Conservation (phyloP, 2,888 invertebrate species). For the Ochropleura leucogaster region DNA sequence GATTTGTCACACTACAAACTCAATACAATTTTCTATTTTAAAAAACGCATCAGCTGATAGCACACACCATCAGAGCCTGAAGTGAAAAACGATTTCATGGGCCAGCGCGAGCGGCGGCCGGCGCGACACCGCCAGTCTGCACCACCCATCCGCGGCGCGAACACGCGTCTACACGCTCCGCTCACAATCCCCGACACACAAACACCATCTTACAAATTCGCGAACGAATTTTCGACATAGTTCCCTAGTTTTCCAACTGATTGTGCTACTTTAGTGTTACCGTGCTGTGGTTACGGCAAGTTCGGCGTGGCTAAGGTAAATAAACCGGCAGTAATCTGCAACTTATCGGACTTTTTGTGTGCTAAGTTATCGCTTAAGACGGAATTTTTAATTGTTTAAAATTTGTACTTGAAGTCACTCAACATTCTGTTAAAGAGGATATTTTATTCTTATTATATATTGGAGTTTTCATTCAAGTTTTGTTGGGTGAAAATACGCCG, state of each 20-base stretch:
- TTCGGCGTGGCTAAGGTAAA: slow-evolving; percentile 61
- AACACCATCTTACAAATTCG: slow-evolving; percentile 47
- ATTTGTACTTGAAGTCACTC: slow-evolving; percentile 6
- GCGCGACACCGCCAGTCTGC: slow-evolving; percentile 47
- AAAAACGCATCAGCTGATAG: slow-evolving; percentile 28
- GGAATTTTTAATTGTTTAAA: slow-evolving; percentile 25
- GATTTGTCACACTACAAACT: not conserved
- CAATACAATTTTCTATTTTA: not conserved
- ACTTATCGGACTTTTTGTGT: slow-evolving; percentile 35
- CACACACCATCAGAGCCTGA: slow-evolving; percentile 13
- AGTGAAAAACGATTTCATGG: slow-evolving; percentile 59
- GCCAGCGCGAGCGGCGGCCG: slow-evolving; percentile 7
- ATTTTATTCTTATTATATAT: not conserved
- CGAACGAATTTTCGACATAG: slow-evolving; percentile 60
- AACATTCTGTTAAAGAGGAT: not conserved
- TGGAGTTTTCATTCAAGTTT: slow-evolving; percentile 24
- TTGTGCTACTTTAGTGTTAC: slow-evolving; percentile 59
- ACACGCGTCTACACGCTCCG: slow-evolving; percentile 54
- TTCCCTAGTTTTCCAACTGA: slow-evolving; percentile 52
- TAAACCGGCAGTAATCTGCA: slow-evolving; percentile 45
- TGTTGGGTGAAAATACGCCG: not conserved
- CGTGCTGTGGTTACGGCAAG: slow-evolving; percentile 56
- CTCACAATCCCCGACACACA: slow-evolving; percentile 35
- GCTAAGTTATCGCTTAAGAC: slow-evolving; percentile 32
- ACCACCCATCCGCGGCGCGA: slow-evolving; percentile 41